These are phyloP conservation scores for Drosophila colorata DNA, from an alignment of 2,888 invertebrate species.

Conservation along the genomic window DNA sequence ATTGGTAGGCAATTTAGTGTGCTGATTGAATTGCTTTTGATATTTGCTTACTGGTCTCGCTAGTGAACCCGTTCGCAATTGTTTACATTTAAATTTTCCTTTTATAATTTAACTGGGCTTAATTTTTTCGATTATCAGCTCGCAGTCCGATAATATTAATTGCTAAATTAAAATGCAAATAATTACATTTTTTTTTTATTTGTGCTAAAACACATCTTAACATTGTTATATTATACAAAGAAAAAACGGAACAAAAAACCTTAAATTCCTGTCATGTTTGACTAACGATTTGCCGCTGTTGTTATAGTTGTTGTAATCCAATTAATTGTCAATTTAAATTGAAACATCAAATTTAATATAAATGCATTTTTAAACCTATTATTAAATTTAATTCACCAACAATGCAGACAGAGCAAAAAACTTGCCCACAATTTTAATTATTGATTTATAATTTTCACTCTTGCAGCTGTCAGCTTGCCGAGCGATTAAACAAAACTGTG, in stretches of 20 bases:
- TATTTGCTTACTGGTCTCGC: conserved; percentile 24
- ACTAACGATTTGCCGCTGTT: conserved; percentile 38
- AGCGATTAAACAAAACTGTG: background rate
- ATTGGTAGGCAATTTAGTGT: conserved; percentile 53
- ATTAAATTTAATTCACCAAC: conserved; percentile 66
- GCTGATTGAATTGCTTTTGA: conserved; percentile 61
- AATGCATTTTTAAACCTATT: conserved; percentile 71
- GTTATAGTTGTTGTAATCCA: conserved; percentile 57
- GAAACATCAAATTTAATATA: conserved; percentile 78
- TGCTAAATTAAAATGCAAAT: background rate
- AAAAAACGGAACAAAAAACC: background rate
- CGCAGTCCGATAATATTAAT: background rate
- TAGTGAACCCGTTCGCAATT: background rate
- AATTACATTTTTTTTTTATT: background rate
- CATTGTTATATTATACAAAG: conserved; percentile 1
- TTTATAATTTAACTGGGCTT: conserved; percentile 1
- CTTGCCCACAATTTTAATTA: conserved; percentile 64
- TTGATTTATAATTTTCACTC: conserved; percentile 57
- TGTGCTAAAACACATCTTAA: conserved; percentile 15
- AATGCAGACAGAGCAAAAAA: conserved; percentile 33
- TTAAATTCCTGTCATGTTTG: conserved; percentile 39
- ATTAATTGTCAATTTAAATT: conserved; percentile 79
- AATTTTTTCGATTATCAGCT: background rate
- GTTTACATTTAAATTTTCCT: conserved; percentile 5
- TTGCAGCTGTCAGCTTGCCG: background rate